Conservation (phyloP, 1,140 invertebrate species). For the Drosophila micromelanica region DNA sequence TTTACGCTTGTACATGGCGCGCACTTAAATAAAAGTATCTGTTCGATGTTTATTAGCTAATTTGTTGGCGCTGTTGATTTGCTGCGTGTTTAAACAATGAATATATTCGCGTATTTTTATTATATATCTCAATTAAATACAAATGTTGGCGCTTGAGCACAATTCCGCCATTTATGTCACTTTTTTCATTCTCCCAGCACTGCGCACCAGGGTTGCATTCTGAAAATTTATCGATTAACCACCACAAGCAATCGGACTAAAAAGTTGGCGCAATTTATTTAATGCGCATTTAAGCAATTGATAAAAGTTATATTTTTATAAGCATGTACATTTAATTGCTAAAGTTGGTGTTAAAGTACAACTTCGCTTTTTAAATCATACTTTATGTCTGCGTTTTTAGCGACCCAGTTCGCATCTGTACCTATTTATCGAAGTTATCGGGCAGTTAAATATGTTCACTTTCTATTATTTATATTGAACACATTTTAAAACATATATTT, state of each 20-base stretch:
- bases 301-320: not conserved
- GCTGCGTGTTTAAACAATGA: conserved; percentile 19
- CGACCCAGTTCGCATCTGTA: not conserved
- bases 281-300: not conserved
- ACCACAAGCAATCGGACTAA: conserved; percentile 12
- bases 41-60: conserved; percentile 36
- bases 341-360: not conserved
- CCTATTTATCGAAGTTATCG: conserved; percentile 34
- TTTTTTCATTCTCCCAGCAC: conserved; percentile 75
- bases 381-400: not conserved
- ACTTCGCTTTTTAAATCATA: not conserved
- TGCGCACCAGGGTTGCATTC: conserved; percentile 19
- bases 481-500: not conserved
- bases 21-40: conserved; percentile 36
- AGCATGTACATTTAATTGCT: not conserved
- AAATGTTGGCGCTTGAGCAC: conserved; percentile 81
- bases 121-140: conserved; percentile 76
- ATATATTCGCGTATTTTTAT: conserved; percentile 46
- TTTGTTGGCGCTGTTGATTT: conserved; percentile 26
- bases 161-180: conserved; percentile 82
- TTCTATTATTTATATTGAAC: not conserved
- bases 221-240: conserved; percentile 36
- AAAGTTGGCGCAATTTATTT: conserved; percentile 38
- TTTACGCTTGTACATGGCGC: conserved; percentile 74
- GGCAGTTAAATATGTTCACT: not conserved